These are phyloP conservation scores for Macroteleia sp. DNA, from an alignment of 2,888 invertebrate genomes.

Conservation along the genomic window DNA sequence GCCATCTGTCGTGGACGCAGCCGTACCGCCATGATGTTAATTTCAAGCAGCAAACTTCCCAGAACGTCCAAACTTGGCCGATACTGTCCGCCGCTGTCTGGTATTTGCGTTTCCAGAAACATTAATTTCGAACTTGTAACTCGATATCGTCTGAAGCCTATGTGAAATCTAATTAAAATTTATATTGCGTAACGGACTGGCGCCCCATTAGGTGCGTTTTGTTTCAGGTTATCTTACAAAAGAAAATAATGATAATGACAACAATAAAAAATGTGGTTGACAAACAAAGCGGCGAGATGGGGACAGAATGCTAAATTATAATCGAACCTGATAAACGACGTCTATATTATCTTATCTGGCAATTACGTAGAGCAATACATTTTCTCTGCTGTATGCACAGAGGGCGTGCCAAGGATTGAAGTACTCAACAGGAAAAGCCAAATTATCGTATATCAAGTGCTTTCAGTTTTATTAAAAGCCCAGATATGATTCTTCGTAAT, in stretches of 20 bases:
- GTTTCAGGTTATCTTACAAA: conserved; percentile 29
- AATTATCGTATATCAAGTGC: conserved; percentile 52
- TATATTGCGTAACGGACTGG: conserved; percentile 23
- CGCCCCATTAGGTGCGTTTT: too few species aligned
- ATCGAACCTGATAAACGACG: conserved; percentile 33
- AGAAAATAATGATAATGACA: too few species aligned
- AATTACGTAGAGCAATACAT: conserved; percentile 34
- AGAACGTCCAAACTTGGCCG: conserved; percentile 58
- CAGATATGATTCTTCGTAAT: conserved; percentile 19
- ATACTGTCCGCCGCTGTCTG: conserved; percentile 48
- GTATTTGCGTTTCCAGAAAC: conserved; percentile 50
- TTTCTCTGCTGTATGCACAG: conserved; percentile 33
- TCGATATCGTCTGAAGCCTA: conserved; percentile 40
- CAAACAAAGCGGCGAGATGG: too few species aligned
- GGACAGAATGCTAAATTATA: too few species aligned
- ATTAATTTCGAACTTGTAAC: conserved; percentile 52
- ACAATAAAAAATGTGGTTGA: too few species aligned
- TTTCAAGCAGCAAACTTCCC: conserved; percentile 49
- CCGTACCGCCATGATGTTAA: conserved; percentile 56
- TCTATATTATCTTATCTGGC: conserved; percentile 28
- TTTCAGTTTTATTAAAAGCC: conserved; percentile 47
- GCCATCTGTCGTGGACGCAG: conserved; percentile 74
- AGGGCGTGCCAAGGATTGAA: conserved; percentile 45
- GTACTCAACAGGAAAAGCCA: conserved; percentile 39
- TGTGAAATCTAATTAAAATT: conserved; percentile 43